Base-by-base conservation (phyloP, 1,140 invertebrate species). In the Ceratosolen solmsi region DNA sequence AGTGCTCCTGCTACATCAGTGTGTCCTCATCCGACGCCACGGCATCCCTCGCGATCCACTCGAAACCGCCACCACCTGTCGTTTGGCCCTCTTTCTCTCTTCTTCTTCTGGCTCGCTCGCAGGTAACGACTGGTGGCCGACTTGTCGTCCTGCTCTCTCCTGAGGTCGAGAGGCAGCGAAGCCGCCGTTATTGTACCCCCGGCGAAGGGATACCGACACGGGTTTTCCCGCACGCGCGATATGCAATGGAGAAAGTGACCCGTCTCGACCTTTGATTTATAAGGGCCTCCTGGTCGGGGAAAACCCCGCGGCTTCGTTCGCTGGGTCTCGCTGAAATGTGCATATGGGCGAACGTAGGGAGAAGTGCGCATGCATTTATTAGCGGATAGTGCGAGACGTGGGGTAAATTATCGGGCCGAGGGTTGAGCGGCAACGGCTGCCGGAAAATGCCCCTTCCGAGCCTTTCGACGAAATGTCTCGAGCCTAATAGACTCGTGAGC, bases 41-140 rank as follows among this genome's bases (percentile, higher is more conserved):
- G n/a, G n/a, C n/a, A n/a, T n/a, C 88, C 86, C 86, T 87, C 89
- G 89, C 87, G 88, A 88, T 87, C 86, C 85, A 87, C 88, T 90
- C 86, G 51, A 76, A 41, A 49, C 60, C 22, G 22, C 41, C 76
- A 51, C 60, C 63, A 51, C 46, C 76, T 54, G 60, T 78, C 60
- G 46, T 54, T 27, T 36, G 0, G 33, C 51, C 73, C 5, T 58
- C 30, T 25, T 30, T 4, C 15, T 3, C 3, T 54, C 51, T 30
- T 22, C 51, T 2, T 13, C 33, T 7, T 75, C 22, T 38, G 36
- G 20, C 72, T 30, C 38, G 7, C 13, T 2, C 38, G 38, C 78
- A 79, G 78, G 78, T 79, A 79, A 60, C 38, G 78, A 79, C 78
- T 79, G 78, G 78, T 79, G 68, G 4, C 74, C 74, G 58, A 77